Evolutionary conservation across 2,113 vertebrate genomes (phyloP).

Genomic region (Zapus hudsonius): DNA sequence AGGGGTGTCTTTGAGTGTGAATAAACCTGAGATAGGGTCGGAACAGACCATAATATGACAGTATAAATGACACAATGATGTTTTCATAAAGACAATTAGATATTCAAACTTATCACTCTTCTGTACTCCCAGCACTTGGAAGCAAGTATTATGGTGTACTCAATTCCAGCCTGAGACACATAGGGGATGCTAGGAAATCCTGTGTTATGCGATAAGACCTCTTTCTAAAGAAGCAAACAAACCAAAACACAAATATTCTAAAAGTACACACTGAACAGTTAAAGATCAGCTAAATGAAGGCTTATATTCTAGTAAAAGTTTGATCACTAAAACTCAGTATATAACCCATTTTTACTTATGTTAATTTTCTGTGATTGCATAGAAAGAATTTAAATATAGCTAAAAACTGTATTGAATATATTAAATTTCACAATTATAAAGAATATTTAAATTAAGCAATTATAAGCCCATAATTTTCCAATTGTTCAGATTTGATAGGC

Average conservation of each 20-base stretch:
- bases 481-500: not conserved
- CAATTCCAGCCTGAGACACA: not conserved
- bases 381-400: not conserved
- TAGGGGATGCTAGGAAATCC: no score
- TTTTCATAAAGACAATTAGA: not conserved
- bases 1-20: not conserved
- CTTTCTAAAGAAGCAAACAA: not conserved
- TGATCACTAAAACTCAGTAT: not conserved
- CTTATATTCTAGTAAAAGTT: not conserved
- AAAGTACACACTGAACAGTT: not conserved
- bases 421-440: not conserved
- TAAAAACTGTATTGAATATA: not conserved
- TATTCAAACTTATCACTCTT: not conserved
- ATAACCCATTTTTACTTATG: not conserved
- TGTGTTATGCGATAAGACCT: not conserved
- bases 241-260: no score
- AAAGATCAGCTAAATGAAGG: not conserved
- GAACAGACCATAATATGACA: not conserved
- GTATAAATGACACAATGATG: not conserved
- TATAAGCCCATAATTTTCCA: not conserved
- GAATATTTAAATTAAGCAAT: constrained; percentile 3
- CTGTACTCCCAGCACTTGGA: not conserved
- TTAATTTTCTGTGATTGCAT: not conserved
- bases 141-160: no score
- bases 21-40: not conserved